A percentile compares a stretch with the other conserved stretches of the same genome.
These are phyloP conservation scores for Poeciliopsis infans DNA, from an alignment of 2,797 vertebrate species.

Conservation along the genomic window DNA sequence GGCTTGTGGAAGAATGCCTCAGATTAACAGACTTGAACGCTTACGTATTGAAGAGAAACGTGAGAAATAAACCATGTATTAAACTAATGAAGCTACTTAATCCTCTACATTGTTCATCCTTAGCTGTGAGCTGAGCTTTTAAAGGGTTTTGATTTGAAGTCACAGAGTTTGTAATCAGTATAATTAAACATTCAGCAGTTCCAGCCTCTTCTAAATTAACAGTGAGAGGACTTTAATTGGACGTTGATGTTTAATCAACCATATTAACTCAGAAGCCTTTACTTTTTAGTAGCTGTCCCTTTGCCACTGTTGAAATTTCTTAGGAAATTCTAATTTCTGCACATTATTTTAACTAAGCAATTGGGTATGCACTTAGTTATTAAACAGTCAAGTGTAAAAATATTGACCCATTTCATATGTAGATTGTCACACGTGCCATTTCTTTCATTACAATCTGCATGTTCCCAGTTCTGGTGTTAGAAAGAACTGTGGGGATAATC, in stretches of 20 bases:
- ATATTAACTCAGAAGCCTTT: constrained; percentile 40
- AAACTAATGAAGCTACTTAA: not conserved
- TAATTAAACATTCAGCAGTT: constrained; percentile 55
- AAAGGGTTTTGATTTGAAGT: constrained; percentile 60
- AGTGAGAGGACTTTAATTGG: constrained; percentile 42
- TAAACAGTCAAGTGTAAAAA: not conserved
- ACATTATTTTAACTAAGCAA: not conserved
- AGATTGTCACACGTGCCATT: not conserved
- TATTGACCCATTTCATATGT: not conserved
- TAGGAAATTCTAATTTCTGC: not conserved
- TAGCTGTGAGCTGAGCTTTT: constrained; percentile 8
- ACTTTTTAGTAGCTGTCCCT: constrained; percentile 15
- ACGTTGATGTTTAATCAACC: constrained; percentile 52
- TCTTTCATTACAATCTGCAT: not conserved
- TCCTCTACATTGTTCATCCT: not conserved
- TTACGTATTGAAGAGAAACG: not conserved
- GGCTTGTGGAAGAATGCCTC: not conserved
- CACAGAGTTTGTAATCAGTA: constrained; percentile 28
- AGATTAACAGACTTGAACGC: not conserved
- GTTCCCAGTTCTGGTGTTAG: not conserved
- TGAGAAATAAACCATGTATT: not conserved
- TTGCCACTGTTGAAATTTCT: not conserved
- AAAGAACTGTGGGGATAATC: not conserved
- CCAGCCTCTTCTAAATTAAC: constrained; percentile 22
- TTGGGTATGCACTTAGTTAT: not conserved